Base-by-base conservation (phyloP, 2,113 vertebrate genomes). In the Xiphorhynchus elegans region DNA sequence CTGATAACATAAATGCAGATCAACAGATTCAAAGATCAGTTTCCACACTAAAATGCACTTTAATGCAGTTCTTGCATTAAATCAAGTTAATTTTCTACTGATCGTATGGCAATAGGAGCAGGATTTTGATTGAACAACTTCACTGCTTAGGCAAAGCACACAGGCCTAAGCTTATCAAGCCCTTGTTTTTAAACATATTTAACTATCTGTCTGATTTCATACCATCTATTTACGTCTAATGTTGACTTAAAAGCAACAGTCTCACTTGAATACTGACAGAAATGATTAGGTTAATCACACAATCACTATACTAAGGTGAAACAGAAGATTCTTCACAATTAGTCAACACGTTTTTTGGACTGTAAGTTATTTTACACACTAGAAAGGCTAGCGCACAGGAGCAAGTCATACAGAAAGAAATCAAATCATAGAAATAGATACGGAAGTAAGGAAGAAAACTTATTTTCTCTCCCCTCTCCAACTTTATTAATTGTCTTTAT, bases 401-500 rank as follows among this genome's bases (percentile, higher is more conserved):
- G 18, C 6, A 66, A 67, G 18, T 16, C 31, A 50, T 19, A 78
- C 24, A 1, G 3, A 69, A 74, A 84, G 19, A 40, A 72, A 69
- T 13, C 0, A 55, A 47, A 49, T 42, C 6, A 29, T 7, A 50
- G 20, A 55, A 83, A 59, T 9, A 70, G 10, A 29, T 17, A 37
- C 6, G 33, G 40, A 81, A 84, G 21, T 44, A 12, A 87, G 78
- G 47, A 58, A 56, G 15, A 60, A 52, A 73, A 60, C 11, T 63
- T 69, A 49, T 50, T 4, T 55, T 56, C 47, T 2, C 1, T 14
- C 13, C 17, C 26, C 35, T 40, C 8, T 62, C 60, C 33, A 75
- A 28, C 28, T 0, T n/a, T n/a, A n/a, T n/a, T n/a, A n/a, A 0
- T 53, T 67, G 7, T 17, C 29, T 33, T 64, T 72, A 70, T 49